A percentile compares a stretch with the other conserved stretches of the same genome.
Conservation (phyloP, 2,888 invertebrate species). For the Nasonovia ribisnigri region DNA sequence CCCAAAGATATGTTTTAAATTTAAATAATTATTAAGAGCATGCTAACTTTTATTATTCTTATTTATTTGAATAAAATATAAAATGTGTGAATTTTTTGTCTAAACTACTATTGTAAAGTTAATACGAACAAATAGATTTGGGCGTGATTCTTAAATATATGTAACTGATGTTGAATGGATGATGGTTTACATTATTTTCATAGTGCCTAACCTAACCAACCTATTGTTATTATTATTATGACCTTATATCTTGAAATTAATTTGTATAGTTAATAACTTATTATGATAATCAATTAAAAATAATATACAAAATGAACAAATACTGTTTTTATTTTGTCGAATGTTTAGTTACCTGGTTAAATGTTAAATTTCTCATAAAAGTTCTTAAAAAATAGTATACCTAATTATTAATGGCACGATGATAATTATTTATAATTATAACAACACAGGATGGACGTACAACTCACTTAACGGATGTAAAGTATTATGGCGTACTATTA, state of each 20-base stretch:
- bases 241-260: not conserved
- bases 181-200: not conserved
- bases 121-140: not conserved
- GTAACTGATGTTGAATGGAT: not conserved
- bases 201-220: not conserved
- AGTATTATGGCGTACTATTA: constrained; percentile 11
- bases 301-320: not conserved
- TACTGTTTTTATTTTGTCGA: not conserved
- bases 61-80: not conserved
- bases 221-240: not conserved
- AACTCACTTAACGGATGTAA: constrained; percentile 30
- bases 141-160: not conserved
- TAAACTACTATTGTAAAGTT: not conserved
- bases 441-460: constrained; percentile 12
- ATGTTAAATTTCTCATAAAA: not conserved
- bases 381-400: not conserved
- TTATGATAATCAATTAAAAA: not conserved
- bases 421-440: constrained; percentile 50
- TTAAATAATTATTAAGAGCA: no score
- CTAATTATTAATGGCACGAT: not conserved
- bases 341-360: not conserved
- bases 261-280: not conserved
- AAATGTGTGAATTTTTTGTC: no score
- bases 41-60: not conserved
- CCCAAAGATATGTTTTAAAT: no score